Evolutionary conservation across 2,888 invertebrate genomes (phyloP), one percentile per base, ranked within the genome.

Genomic region (Coenonympha glycerion): DNA sequence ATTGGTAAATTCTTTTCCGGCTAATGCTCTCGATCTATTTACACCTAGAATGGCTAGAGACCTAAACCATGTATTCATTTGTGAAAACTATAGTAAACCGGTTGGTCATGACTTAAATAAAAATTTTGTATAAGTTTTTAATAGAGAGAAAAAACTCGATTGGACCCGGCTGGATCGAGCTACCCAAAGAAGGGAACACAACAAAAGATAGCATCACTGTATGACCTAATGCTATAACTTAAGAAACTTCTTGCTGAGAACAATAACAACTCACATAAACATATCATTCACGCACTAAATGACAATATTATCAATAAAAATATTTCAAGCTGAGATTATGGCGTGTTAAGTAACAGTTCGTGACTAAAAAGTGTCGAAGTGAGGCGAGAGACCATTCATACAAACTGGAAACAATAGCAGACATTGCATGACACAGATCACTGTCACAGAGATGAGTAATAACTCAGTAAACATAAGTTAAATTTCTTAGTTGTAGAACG

Each of bases 261-360:
- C 3, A n/a, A 19, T 30, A 11, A 30, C 19, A 8, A 31, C 15
- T 15, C 30, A 31, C 21, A 41, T 30, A 41, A 30, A 41, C 28
- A 40, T 31, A 31, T 30, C 30, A 11, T 19, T 42, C 30, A 49
- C 22, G 58, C 48, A 52, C 49, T 28, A 21, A 58, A 55, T 44
- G 47, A 47, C 39, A 53, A 39, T 40, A 33, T 52, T 58, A 56
- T 60, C 56, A 56, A 56, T 47, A 55, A 50, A 52, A 41, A 55
- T 57, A 52, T 47, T 53, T 57, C 48, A 52, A 42, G 41, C 31
- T 11, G 49, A 52, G 51, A 54, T 59, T 51, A 49, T 48, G 33
- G 24, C 31, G 40, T 57, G 57, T 59, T 55, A 55, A 53, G 55
- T 56, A 58, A 56, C 51, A 46, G 30, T 40, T 50, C 50, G 46